Percentiles rank a stretch among this genome's conserved stretches.
phyloP scores from a whole-genome alignment of 2,888 invertebrate species.

The Tanytarsus gracilentus region DNA sequence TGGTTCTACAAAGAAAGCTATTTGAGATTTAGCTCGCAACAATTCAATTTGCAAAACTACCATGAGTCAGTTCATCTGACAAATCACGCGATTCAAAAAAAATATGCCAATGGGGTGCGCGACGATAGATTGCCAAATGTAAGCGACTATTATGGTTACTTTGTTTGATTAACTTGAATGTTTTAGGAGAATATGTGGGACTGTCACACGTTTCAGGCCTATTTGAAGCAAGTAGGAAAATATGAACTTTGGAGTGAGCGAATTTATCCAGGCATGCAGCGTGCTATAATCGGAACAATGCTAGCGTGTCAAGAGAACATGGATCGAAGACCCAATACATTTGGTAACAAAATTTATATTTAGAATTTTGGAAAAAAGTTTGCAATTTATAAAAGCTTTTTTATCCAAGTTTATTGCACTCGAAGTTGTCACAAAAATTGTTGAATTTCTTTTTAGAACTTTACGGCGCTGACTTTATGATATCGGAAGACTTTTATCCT shows the following conservation, averaged over 20 bases:
- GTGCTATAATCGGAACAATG: conserved; percentile 66
- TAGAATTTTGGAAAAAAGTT: too few relatives aligned
- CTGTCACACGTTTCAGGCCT: conserved; percentile 63
- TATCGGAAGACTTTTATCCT: conserved; percentile 76
- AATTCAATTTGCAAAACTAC: conserved; percentile 75
- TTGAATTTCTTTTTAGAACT: conserved; percentile 62
- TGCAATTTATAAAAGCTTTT: background rate
- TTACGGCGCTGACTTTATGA: conserved; percentile 93
- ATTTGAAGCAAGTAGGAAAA: conserved; percentile 59
- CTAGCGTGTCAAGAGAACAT: conserved; percentile 78
- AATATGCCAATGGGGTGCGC: conserved; percentile 65
- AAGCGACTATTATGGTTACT: background rate
- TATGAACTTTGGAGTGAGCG: conserved; percentile 71
- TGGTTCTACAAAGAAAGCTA: conserved; percentile 94
- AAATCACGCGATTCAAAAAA: conserved; percentile 87
- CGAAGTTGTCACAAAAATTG: too few relatives aligned
- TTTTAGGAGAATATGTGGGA: conserved; percentile 90
- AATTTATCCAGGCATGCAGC: conserved; percentile 83
- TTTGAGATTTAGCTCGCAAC: conserved; percentile 82
- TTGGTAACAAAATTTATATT: too few relatives aligned
- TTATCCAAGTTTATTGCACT: background rate
- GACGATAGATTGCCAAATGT: conserved; percentile 60
- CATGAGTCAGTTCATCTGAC: conserved; percentile 90
- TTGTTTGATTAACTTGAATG: background rate
- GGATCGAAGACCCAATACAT: conserved; percentile 70